A percentile compares a stretch with the other conserved stretches of the same genome.
Evolutionary conservation across 2,888 invertebrate species (phyloP).

Genomic region (Ochropleura plecta): DNA sequence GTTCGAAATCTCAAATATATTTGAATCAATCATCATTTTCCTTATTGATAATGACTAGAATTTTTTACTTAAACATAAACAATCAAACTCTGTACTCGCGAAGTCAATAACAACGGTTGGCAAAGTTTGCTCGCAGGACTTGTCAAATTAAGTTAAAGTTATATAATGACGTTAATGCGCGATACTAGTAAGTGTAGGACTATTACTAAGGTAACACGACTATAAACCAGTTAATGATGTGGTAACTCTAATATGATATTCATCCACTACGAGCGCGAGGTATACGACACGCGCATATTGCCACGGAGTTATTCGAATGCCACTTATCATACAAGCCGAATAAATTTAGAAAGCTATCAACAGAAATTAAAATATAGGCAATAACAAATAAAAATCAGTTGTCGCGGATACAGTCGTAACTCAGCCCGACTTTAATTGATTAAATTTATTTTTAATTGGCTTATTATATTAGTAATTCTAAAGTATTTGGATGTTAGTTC

Average conservation of each 20-base stretch:
- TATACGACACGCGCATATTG: slow-evolving; percentile 72
- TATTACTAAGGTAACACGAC: slow-evolving; percentile 70
- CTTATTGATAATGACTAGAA: slow-evolving; percentile 49
- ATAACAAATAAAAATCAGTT: slow-evolving; percentile 72
- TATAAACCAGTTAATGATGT: slow-evolving; percentile 82
- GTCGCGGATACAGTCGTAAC: slow-evolving; percentile 69
- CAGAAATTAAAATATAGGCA: slow-evolving; percentile 73
- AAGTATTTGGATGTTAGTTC: slow-evolving; percentile 25
- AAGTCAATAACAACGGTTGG: slow-evolving; percentile 23
- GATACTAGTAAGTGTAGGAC: slow-evolving; percentile 55
- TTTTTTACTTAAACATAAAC: slow-evolving; percentile 40
- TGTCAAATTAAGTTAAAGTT: slow-evolving; percentile 42
- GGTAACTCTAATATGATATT: slow-evolving; percentile 79
- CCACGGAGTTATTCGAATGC: slow-evolving; percentile 72
- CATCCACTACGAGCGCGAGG: slow-evolving; percentile 67
- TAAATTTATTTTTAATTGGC: slow-evolving; percentile 62
- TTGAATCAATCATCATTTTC: slow-evolving; percentile 65
- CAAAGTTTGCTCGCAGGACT: slow-evolving; percentile 29
- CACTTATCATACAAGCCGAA: slow-evolving; percentile 77
- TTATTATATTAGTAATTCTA: slow-evolving; percentile 48
- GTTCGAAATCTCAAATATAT: slow-evolving; percentile 60
- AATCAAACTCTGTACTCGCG: slow-evolving; percentile 32
- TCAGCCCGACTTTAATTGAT: slow-evolving; percentile 68
- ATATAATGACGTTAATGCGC: slow-evolving; percentile 48
- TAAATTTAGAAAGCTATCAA: slow-evolving; percentile 80